phyloP scores from a whole-genome alignment of 2,888 invertebrate species.

The Drosophila merina region DNA sequence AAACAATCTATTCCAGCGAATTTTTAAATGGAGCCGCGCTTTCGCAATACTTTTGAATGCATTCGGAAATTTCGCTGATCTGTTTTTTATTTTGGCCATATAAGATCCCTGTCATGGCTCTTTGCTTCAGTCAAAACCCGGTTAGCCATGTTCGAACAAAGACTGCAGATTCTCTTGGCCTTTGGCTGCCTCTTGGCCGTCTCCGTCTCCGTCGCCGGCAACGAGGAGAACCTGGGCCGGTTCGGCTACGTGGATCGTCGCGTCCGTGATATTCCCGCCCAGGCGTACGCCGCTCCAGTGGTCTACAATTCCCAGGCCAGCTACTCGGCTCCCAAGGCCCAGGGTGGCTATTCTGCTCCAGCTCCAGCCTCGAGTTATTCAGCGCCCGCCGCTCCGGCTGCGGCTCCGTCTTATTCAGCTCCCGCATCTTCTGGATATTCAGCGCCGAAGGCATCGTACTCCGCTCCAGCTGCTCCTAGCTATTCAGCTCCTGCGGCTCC shows the following conservation, averaged over 20 bases:
- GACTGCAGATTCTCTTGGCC: conserved; percentile 35
- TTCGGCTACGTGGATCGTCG: conserved; percentile 41
- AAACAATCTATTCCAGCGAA: conserved; percentile 44
- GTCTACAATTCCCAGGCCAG: conserved; percentile 55
- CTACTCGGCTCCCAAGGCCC: conserved; percentile 24
- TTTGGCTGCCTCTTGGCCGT: conserved; percentile 37
- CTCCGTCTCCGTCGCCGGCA: conserved; percentile 19
- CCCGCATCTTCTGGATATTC: conserved; percentile 16
- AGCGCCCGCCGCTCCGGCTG: conserved; percentile 34
- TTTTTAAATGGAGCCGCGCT: conserved; percentile 23
- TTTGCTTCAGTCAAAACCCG: conserved; percentile 31
- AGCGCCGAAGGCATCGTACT: conserved; percentile 2
- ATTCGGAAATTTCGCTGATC: conserved; percentile 33
- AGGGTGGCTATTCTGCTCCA: conserved; percentile 24
- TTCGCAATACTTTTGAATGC: conserved; percentile 21
- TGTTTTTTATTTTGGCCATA: conserved; percentile 42
- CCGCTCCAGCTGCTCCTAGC: conserved; percentile 12
- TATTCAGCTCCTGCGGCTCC: conserved; percentile 33
- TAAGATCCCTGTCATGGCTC: conserved; percentile 32
- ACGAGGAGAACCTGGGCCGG: conserved; percentile 44
- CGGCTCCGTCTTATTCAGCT: conserved; percentile 16
- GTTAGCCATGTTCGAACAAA: conserved; percentile 31
- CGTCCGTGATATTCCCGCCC: conserved; percentile 44
- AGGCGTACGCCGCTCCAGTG: conserved; percentile 59
- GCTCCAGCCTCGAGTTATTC: conserved; percentile 11